Conservation (phyloP, 1,140 invertebrate genomes). For the Brachionus rubens region DNA sequence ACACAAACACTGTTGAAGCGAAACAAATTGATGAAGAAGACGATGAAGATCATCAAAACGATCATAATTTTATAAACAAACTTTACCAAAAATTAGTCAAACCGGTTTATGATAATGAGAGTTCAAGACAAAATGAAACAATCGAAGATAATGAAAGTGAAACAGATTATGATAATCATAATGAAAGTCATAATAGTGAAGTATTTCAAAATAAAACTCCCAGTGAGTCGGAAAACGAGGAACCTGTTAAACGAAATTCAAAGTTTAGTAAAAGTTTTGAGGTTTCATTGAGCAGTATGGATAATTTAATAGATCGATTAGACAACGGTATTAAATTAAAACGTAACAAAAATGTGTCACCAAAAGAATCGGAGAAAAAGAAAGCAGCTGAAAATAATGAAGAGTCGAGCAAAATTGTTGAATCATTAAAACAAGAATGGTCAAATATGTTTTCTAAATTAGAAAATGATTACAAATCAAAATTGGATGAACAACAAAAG, state of each 20-base stretch:
- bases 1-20: not conserved
- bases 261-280: constrained; percentile 45
- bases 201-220: not conserved
- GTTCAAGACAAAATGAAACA: not conserved
- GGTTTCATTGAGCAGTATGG: not conserved
- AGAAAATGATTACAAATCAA: constrained; percentile 30
- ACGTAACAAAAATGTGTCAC: not conserved
- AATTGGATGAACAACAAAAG: constrained; percentile 42
- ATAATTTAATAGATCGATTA: constrained; percentile 30
- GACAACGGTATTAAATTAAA: constrained; percentile 45
- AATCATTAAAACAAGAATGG: constrained; percentile 44
- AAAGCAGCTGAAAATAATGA: not conserved
- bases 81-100: constrained; percentile 37
- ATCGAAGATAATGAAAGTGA: not conserved
- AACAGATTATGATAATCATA: not conserved
- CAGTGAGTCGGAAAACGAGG: not conserved
- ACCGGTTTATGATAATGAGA: not conserved
- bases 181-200: not conserved
- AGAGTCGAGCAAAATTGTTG: constrained; percentile 18
- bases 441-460: constrained; percentile 33
- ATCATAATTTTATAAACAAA: constrained; percentile 11
- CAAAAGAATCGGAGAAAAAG: not conserved
- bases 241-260: not conserved
- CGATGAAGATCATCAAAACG: constrained; percentile 34
- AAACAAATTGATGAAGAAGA: not conserved